phyloP scores from a whole-genome alignment of 37 sponge, comb jelly and placozoan genomes.

The Halichondria panicea region DNA sequence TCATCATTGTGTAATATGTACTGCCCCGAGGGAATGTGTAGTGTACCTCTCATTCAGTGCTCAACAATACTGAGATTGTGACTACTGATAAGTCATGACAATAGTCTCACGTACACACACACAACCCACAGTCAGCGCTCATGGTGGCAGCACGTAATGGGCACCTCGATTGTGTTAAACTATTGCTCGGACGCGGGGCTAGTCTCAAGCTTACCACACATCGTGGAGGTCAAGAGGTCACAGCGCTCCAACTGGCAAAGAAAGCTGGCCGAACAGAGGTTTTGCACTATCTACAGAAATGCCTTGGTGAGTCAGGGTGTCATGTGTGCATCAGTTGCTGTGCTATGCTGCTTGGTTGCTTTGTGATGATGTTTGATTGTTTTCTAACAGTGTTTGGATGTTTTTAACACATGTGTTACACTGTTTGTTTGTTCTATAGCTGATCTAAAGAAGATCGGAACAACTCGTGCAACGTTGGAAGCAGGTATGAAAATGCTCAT shows the following conservation, averaged over 20 bases:
- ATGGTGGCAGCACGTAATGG: constrained; percentile 46
- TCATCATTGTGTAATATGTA: too few species aligned
- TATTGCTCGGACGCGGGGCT: constrained; percentile 29
- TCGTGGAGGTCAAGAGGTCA: not conserved
- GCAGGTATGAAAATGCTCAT: constrained; percentile 22
- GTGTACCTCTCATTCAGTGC: too few species aligned
- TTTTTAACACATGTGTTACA: too few species aligned
- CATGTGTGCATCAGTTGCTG: not conserved
- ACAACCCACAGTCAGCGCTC: constrained; percentile 53
- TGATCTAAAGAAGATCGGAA: constrained; percentile 14
- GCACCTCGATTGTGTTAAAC: constrained; percentile 38
- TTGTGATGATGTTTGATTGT: not conserved
- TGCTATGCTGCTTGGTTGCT: not conserved
- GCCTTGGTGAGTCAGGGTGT: constrained; percentile 16
- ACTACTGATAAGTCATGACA: not conserved
- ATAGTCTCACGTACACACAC: not conserved
- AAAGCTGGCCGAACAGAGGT: constrained; percentile 18
- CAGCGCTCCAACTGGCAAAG: constrained; percentile 27
- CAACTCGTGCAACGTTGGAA: constrained; percentile 51
- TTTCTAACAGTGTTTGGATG: not conserved
- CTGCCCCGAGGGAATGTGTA: too few species aligned
- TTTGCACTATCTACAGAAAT: constrained; percentile 33
- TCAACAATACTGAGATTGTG: too few species aligned
- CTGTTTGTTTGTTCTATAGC: constrained; percentile 10
- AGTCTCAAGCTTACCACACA: constrained; percentile 2